A percentile compares a stretch with the other conserved stretches of the same genome.
Conservation (phyloP, 1,140 invertebrate genomes). For the Hycleus phaleratus region DNA sequence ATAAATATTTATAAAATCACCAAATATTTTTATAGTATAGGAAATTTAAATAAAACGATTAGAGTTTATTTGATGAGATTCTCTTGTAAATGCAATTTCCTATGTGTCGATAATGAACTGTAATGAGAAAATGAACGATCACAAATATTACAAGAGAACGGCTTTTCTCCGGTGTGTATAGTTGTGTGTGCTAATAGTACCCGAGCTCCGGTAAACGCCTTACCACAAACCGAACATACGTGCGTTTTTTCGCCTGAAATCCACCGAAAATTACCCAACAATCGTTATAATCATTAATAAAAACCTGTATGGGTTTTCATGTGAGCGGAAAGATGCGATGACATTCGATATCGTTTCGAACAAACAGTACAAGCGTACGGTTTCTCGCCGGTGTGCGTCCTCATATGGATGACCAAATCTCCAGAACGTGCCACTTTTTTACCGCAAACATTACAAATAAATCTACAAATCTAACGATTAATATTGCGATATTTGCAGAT, state of each 20-base stretch:
- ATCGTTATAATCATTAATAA: slow-evolving; percentile 1
- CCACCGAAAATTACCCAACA: neutral
- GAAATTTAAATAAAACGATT: too few relatives aligned
- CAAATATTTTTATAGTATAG: neutral
- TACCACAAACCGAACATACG: slow-evolving; percentile 42
- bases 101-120: slow-evolving; percentile 14
- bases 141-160: slow-evolving; percentile 55
- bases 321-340: slow-evolving; percentile 76
- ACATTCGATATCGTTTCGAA: slow-evolving; percentile 50
- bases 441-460: slow-evolving; percentile 28
- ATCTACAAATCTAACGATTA: neutral
- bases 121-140: slow-evolving; percentile 39
- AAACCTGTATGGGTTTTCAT: slow-evolving; percentile 62
- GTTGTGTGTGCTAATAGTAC: slow-evolving; percentile 54
- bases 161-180: slow-evolving; percentile 61
- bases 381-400: slow-evolving; percentile 62
- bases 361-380: slow-evolving; percentile 62
- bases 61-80: neutral
- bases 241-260: slow-evolving; percentile 35
- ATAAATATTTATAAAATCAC: neutral
- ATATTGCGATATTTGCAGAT: neutral
- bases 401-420: slow-evolving; percentile 31
- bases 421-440: slow-evolving; percentile 30
- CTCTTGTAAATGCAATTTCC: slow-evolving; percentile 14
- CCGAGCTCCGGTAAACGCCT: slow-evolving; percentile 47